These are phyloP conservation scores for Salvelinus fontinalis DNA, from an alignment of 2,113 vertebrate species.

Conservation along the genomic window DNA sequence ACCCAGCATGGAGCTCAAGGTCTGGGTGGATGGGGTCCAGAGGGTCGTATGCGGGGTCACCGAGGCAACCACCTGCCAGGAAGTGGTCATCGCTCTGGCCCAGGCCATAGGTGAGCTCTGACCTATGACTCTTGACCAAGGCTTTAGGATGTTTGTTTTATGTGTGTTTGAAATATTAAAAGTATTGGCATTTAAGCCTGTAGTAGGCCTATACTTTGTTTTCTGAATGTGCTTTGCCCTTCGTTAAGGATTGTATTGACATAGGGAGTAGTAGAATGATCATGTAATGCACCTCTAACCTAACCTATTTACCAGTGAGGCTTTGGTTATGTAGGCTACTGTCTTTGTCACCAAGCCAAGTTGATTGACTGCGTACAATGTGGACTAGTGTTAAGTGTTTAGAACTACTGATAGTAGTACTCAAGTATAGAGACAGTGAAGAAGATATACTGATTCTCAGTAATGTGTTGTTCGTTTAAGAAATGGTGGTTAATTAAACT, in stretches of 20 bases:
- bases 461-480: no score
- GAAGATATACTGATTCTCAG: no score
- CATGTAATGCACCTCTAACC: no score
- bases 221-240: no score
- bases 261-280: no score
- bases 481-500: neutral
- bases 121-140: conserved; percentile 26
- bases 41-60: conserved; percentile 97
- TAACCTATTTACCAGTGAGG: neutral
- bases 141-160: neutral
- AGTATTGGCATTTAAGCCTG: neutral
- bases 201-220: neutral
- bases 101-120: conserved; percentile 90
- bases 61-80: conserved; percentile 96
- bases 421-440: no score
- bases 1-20: conserved; percentile 95
- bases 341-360: no score
- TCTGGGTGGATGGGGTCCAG: conserved; percentile 98
- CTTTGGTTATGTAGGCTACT: no score
- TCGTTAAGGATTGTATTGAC: no score
- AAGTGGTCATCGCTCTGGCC: conserved; percentile 97
- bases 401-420: no score
- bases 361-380: no score
- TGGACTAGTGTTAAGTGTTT: no score
- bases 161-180: neutral